A percentile compares a stretch with the other conserved stretches of the same genome.
Evolutionary conservation across 2,113 vertebrate genomes (phyloP).

Genomic region (Porphyrio hochstetteri): DNA sequence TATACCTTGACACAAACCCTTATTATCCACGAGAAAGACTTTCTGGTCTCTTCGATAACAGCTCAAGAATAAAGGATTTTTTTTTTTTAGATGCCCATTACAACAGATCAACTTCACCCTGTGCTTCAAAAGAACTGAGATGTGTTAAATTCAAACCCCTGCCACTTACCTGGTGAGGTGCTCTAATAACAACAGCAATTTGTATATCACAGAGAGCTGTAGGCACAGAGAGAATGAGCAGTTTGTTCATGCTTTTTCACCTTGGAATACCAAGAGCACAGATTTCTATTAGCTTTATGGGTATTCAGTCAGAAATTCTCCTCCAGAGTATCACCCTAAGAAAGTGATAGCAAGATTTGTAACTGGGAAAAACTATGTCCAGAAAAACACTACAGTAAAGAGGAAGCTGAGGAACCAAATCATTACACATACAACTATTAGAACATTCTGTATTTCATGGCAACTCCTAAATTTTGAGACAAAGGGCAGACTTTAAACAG

Average conservation of each 20-base stretch:
- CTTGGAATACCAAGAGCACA: not conserved
- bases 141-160: not conserved
- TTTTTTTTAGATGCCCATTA: not conserved
- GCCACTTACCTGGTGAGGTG: not conserved
- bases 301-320: not conserved
- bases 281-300: not conserved
- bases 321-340: not conserved
- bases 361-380: not conserved
- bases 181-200: not conserved
- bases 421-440: not conserved
- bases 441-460: not conserved
- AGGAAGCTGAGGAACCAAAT: not conserved
- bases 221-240: not conserved
- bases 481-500: not conserved
- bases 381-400: not conserved
- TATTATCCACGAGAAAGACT: not conserved
- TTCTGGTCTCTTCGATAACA: not conserved
- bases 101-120: not conserved
- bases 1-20: not conserved
- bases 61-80: not conserved
- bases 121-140: not conserved
- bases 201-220: not conserved
- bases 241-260: not conserved
- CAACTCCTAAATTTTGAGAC: not conserved
- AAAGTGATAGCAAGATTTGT: fast-evolving